These are phyloP conservation scores for Eupeodes latifasciatus DNA, from an alignment of 2,888 invertebrate species.

Conservation along the genomic window DNA sequence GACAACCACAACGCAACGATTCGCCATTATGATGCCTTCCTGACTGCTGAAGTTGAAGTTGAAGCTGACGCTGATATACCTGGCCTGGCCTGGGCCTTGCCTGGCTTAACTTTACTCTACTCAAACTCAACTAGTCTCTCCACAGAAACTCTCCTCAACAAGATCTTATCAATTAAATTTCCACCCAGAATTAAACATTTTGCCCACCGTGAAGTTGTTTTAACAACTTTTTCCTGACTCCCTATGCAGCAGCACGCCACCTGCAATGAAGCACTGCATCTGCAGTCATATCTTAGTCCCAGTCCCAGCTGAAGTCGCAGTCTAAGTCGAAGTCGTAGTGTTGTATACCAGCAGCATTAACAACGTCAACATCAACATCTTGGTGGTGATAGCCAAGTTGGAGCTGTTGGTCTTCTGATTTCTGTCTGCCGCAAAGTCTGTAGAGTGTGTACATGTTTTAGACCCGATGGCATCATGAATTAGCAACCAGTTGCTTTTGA, in stretches of 20 bases:
- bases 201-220: slow-evolving; percentile 75
- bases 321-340: background rate
- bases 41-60: slow-evolving; percentile 19
- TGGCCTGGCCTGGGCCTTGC: too few relatives aligned
- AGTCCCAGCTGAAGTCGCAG: background rate
- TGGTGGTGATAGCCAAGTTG: slow-evolving; percentile 57
- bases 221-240: slow-evolving; percentile 74
- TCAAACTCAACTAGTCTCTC: slow-evolving; percentile 15
- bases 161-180: slow-evolving; percentile 76
- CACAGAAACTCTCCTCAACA: slow-evolving; percentile 64
- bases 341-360: slow-evolving; percentile 4
- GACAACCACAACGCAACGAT: slow-evolving; percentile 48
- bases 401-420: slow-evolving; percentile 50
- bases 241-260: slow-evolving; percentile 59
- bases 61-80: too few relatives aligned
- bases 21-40: slow-evolving; percentile 67
- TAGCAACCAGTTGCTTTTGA: slow-evolving; percentile 51
- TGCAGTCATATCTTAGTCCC: background rate
- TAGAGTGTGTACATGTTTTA: slow-evolving; percentile 42
- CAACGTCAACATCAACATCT: background rate
- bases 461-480: slow-evolving; percentile 57
- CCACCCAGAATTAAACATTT: slow-evolving; percentile 75
- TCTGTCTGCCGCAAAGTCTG: slow-evolving; percentile 73
- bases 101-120: slow-evolving; percentile 18
- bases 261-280: slow-evolving; percentile 43